phyloP scores from a whole-genome alignment of 2,113 vertebrate genomes.

The Ramphastos sulfuratus region DNA sequence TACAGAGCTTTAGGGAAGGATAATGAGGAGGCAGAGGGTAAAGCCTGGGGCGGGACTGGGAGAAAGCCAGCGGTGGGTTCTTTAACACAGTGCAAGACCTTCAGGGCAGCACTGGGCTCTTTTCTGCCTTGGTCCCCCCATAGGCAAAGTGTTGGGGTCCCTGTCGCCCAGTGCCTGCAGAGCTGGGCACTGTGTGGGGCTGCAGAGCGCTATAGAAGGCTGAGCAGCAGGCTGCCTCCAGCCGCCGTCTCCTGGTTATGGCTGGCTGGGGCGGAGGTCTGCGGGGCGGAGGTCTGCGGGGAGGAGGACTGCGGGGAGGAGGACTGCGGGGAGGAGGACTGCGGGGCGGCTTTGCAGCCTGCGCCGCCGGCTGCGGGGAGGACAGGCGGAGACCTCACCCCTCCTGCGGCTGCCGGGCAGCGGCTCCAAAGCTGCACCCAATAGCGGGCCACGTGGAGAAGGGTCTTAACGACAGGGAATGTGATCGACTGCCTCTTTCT shows the following conservation, averaged over 20 bases:
- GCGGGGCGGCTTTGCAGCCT: not conserved
- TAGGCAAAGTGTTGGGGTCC: rapidly evolving
- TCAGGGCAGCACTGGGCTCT: rapidly evolving
- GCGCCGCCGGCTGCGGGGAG: not conserved
- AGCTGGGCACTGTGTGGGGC: not conserved
- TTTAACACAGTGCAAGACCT: not conserved
- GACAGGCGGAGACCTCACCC: rapidly evolving
- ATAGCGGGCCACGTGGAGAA: not conserved
- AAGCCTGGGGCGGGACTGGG: not conserved
- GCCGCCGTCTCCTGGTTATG: not conserved
- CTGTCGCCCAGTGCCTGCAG: rapidly evolving
- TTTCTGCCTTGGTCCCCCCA: not conserved
- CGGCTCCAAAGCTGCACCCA: not conserved
- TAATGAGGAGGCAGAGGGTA: not conserved
- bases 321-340: not conserved
- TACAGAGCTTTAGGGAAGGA: not conserved
- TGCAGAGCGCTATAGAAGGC: not conserved
- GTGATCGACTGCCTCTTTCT: constrained; percentile 19
- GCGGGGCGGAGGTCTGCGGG: no score
- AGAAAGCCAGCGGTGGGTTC: not conserved
- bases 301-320: no score
- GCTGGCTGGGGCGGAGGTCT: not conserved
- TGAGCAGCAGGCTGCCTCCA: not conserved
- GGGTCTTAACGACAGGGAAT: not conserved
- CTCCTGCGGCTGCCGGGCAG: not conserved